Percentiles rank a stretch among this genome's conserved stretches.
Evolutionary conservation across 2,888 invertebrate genomes (phyloP).

Genomic region (Leptinotarsa peninsularis): DNA sequence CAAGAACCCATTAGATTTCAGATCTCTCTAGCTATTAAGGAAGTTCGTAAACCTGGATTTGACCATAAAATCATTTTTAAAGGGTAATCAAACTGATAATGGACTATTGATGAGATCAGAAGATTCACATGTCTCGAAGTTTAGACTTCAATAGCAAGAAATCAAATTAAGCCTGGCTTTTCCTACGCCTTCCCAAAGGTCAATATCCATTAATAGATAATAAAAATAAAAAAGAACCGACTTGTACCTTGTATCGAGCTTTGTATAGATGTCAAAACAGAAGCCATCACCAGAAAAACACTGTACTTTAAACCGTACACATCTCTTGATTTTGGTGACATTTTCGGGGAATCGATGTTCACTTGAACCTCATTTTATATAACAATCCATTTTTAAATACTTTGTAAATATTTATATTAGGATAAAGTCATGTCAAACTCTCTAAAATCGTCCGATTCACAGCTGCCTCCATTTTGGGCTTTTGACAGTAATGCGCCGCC

Average conservation of each 20-base stretch:
- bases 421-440: slow-evolving; percentile 28
- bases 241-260: slow-evolving; percentile 37
- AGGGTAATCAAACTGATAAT: not conserved
- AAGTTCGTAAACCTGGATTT: not conserved
- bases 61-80: slow-evolving; percentile 5
- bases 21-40: not conserved
- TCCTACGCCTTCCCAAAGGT: slow-evolving; percentile 14
- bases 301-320: slow-evolving; percentile 50
- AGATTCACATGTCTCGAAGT: not conserved
- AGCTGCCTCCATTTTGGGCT: slow-evolving; percentile 14
- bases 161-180: not conserved
- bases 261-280: slow-evolving; percentile 60
- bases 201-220: slow-evolving; percentile 27
- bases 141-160: not conserved
- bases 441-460: not conserved
- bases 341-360: slow-evolving; percentile 48
- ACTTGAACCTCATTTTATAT: slow-evolving; percentile 36
- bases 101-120: no score
- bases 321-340: slow-evolving; percentile 54
- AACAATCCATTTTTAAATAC: slow-evolving; percentile 40
- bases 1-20: not conserved
- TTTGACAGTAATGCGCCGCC: slow-evolving; percentile 8
- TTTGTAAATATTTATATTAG: slow-evolving; percentile 24
- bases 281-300: slow-evolving; percentile 58
- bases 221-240: slow-evolving; percentile 33